phyloP scores from a whole-genome alignment of 1,140 invertebrate genomes.

The Pseudomyrmex pallidus region DNA sequence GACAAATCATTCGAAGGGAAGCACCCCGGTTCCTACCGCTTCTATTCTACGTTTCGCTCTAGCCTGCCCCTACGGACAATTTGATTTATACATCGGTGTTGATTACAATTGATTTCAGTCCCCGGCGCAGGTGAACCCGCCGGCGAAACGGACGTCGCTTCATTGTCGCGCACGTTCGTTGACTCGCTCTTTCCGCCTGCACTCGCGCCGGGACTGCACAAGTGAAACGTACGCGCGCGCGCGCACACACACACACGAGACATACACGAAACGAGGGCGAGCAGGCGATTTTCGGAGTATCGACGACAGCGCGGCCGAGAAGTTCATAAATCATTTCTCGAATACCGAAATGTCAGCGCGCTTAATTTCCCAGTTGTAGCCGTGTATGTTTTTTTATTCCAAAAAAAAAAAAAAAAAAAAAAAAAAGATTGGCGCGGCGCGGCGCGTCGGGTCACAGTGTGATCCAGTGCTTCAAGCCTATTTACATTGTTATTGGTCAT shows the following conservation, averaged over 20 bases:
- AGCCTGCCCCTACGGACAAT: conserved; percentile 63
- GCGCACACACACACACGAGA: not conserved
- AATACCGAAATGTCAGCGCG: conserved; percentile 5
- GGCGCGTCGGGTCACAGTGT: no score
- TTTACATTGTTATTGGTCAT: not conserved
- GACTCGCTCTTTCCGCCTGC: conserved; percentile 11
- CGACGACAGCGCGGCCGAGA: conserved; percentile 25
- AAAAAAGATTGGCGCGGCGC: not conserved
- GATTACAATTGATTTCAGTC: conserved; percentile 82
- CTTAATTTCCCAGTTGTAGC: conserved; percentile 37
- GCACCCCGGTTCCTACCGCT: conserved; percentile 61
- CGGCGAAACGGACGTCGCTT: conserved; percentile 18
- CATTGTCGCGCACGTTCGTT: conserved; percentile 44
- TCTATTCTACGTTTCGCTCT: conserved; percentile 35
- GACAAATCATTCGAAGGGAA: conserved; percentile 80
- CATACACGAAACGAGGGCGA: not conserved
- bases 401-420: not conserved
- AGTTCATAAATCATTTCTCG: conserved; percentile 43
- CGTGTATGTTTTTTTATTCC: not conserved
- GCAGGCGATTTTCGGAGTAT: conserved; percentile 34
- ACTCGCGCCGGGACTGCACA: not conserved
- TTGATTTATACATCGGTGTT: conserved; percentile 80
- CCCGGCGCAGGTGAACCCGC: conserved; percentile 34
- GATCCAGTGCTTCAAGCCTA: not conserved
- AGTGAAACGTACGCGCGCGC: not conserved